Percentiles rank a stretch among this genome's conserved stretches.
Evolutionary conservation across 2,888 invertebrate genomes (phyloP).

Genomic region (Elegia similella): DNA sequence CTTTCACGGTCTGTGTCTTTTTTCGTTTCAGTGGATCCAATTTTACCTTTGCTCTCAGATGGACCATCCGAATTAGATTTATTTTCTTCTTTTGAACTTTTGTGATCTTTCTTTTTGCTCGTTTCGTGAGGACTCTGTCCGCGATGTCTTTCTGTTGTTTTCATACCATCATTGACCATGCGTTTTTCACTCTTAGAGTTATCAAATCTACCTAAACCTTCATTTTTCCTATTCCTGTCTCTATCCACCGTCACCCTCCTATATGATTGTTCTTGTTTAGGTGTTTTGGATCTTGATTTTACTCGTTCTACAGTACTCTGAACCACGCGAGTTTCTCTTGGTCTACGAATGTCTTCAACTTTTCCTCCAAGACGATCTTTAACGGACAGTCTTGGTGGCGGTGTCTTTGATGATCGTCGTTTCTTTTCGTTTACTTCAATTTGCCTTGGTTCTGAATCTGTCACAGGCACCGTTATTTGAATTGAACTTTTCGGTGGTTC

Average conservation of each 20-base stretch:
- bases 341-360: constrained; percentile 82
- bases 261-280: constrained; percentile 71
- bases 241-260: constrained; percentile 76
- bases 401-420: constrained; percentile 68
- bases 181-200: constrained; percentile 52
- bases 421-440: constrained; percentile 74
- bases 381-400: constrained; percentile 86
- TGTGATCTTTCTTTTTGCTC: constrained; percentile 48
- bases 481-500: constrained; percentile 66
- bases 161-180: constrained; percentile 43
- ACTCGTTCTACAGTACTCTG: constrained; percentile 80
- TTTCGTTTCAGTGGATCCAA: constrained; percentile 37
- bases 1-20: constrained; percentile 67
- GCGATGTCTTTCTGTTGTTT: constrained; percentile 46
- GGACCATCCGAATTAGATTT: constrained; percentile 32
- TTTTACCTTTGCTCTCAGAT: constrained; percentile 40
- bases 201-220: constrained; percentile 44
- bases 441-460: constrained; percentile 66
- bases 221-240: constrained; percentile 63
- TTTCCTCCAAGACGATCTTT: constrained; percentile 91
- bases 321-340: constrained; percentile 76
- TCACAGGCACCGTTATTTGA: constrained; percentile 79
- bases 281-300: constrained; percentile 78
- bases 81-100: constrained; percentile 50
- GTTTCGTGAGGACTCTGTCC: constrained; percentile 43